Base-by-base conservation (phyloP, 2,888 invertebrate genomes). In the Cosmorhoe ocellata region DNA sequence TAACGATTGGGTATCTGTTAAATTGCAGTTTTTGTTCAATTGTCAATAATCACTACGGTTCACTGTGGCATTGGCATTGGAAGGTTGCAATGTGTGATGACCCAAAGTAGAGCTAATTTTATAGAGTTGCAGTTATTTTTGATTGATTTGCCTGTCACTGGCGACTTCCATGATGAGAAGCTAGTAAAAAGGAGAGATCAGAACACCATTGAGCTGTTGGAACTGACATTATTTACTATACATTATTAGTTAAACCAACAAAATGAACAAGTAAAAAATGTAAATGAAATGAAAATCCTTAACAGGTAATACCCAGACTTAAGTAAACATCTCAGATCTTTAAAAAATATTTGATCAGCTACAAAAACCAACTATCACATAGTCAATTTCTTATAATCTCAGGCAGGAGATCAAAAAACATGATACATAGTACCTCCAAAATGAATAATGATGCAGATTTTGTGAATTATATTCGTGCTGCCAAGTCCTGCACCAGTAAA, bases 1-100 rank as follows among this genome's bases (percentile, higher is more conserved):
- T 18, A 44, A 45, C 40, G 28, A 37, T 32, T 45, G 30, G 30
- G 41, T 50, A 38, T 42, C 45, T 43, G 42, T 32, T 38, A 41
- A 53, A 55, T 52, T 44, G 44, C 33, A 41, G 55, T 59, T 57
- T 58, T 57, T 55, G 54, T 47, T 53, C 46, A 39, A 50, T 55
- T 44, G 34, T 39, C 40, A 24, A 40, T 55, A 56, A 53, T 58
- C 27, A 50, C 32, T 32, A 33, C 22, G 26, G 4, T 49, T 26
- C 27, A 27, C 6, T 11, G 39, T 41, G 31, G 30, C 36, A 36
- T 31, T 37, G 41, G 42, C 36, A 30, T 36, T 39, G 39, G 12
- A 8, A 36, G 22, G 40, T 32, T 34, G 13, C 48, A 28, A 36
- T 51, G 31, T 36, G 39, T 34, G 28, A 11, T 38, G 14, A 3